Percentiles rank a stretch among this genome's conserved stretches.
Evolutionary conservation across 2,113 vertebrate genomes (phyloP).

Genomic region (Indri indri): DNA sequence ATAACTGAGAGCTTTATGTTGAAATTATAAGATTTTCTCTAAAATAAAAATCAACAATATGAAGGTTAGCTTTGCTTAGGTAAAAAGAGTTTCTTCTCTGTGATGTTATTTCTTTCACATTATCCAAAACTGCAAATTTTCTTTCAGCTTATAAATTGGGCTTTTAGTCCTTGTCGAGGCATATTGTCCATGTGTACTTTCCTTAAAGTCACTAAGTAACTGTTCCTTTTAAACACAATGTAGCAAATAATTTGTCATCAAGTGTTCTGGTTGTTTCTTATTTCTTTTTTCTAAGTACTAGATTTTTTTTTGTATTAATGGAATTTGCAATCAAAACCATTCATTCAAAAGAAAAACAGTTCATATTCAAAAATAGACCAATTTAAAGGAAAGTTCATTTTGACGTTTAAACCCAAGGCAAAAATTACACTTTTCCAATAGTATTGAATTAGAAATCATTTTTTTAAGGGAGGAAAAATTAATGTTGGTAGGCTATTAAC

Average conservation of each 20-base stretch:
- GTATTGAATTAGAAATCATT: not conserved
- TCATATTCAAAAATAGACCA: conserved; percentile 14
- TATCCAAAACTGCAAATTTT: conserved; percentile 25
- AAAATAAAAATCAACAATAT: not conserved
- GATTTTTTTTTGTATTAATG: conserved; percentile 6
- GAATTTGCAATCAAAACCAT: conserved; percentile 65
- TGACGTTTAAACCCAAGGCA: conserved; percentile 33
- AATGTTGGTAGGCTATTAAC: not conserved
- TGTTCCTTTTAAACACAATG: conserved; percentile 25
- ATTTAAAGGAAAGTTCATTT: conserved; percentile 50
- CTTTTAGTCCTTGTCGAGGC: not conserved
- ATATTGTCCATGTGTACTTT: not conserved
- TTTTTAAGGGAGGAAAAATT: not conserved
- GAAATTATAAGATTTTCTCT: conserved; percentile 21
- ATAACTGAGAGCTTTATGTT: not conserved
- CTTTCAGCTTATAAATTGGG: not conserved
- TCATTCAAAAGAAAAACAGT: conserved; percentile 43
- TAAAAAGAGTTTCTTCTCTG: not conserved
- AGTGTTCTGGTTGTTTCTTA: conserved; percentile 16
- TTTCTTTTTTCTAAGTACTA: conserved; percentile 11
- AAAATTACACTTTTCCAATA: conserved; percentile 25
- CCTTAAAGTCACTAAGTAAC: not conserved
- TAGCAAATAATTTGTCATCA: conserved; percentile 39
- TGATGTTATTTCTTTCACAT: conserved; percentile 31
- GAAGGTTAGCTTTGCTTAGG: conserved; percentile 21